Evolutionary conservation across 2,888 invertebrate species (phyloP).

Genomic region (Encarsia formosa): DNA sequence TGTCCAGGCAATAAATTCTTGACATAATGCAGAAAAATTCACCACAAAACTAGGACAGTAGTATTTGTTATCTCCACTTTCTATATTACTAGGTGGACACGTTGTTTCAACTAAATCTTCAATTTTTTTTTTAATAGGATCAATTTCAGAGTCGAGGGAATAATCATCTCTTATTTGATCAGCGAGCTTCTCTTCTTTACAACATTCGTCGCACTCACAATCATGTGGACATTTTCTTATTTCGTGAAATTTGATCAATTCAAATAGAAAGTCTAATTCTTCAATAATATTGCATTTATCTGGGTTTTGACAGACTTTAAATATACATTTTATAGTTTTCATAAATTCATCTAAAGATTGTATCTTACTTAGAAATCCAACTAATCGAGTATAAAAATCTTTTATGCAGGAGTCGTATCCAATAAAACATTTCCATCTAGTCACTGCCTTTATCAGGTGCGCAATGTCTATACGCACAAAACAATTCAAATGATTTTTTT

Average conservation of each 20-base stretch:
- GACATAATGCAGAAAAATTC: background rate
- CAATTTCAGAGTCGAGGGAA: background rate
- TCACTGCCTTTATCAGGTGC: background rate
- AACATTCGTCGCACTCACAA: background rate
- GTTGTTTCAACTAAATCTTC: background rate
- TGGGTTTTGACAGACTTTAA: background rate
- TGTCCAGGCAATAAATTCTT: background rate
- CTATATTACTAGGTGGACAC: background rate
- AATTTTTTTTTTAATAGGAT: background rate
- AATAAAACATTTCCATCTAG: background rate
- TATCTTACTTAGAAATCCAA: background rate
- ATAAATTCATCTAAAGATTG: background rate
- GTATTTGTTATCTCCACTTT: slow-evolving; percentile 2
- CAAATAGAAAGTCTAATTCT: background rate
- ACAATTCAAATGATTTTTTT: background rate
- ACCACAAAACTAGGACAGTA: background rate
- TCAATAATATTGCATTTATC: background rate
- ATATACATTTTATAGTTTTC: background rate
- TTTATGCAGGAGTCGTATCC: background rate
- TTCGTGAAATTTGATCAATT: background rate
- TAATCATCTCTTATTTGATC: background rate
- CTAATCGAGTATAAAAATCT: background rate
- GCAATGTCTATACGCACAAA: background rate
- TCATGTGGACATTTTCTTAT: background rate
- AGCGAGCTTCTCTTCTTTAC: background rate